Evolutionary conservation across 2,113 vertebrate genomes (phyloP).

Genomic region (Pterocles orientalis): DNA sequence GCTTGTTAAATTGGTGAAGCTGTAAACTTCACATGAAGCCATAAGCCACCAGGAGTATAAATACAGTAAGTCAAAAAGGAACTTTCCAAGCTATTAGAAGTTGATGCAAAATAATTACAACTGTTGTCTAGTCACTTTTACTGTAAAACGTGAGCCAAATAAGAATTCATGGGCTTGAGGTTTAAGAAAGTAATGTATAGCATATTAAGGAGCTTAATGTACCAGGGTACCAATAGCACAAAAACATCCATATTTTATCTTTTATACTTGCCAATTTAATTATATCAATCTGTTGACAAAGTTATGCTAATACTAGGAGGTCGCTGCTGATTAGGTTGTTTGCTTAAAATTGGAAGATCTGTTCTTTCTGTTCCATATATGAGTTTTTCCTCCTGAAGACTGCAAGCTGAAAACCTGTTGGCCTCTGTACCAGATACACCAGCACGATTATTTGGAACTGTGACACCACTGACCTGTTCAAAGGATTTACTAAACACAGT

Average conservation of each 20-base stretch:
- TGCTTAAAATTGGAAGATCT: slow-evolving; percentile 81
- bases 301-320: slow-evolving; percentile 93
- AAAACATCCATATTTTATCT: not conserved
- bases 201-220: not conserved
- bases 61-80: not conserved
- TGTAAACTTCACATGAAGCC: not conserved
- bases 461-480: slow-evolving; percentile 86
- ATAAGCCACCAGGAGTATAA: not conserved
- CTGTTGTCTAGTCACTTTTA: not conserved
- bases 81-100: not conserved
- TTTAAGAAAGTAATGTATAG: not conserved
- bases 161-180: not conserved
- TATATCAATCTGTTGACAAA: slow-evolving; percentile 83
- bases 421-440: slow-evolving; percentile 78
- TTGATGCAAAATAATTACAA: not conserved
- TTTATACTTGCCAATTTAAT: not conserved
- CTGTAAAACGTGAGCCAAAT: not conserved
- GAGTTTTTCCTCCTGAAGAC: slow-evolving; percentile 91
- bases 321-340: slow-evolving; percentile 83
- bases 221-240: not conserved
- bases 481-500: slow-evolving; percentile 94
- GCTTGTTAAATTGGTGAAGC: not conserved
- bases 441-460: slow-evolving; percentile 72
- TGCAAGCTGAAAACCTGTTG: slow-evolving; percentile 90
- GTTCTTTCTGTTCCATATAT: slow-evolving; percentile 79